Evolutionary conservation across 2,888 invertebrate species (phyloP).

Genomic region (Romanomermis culicivorax): DNA sequence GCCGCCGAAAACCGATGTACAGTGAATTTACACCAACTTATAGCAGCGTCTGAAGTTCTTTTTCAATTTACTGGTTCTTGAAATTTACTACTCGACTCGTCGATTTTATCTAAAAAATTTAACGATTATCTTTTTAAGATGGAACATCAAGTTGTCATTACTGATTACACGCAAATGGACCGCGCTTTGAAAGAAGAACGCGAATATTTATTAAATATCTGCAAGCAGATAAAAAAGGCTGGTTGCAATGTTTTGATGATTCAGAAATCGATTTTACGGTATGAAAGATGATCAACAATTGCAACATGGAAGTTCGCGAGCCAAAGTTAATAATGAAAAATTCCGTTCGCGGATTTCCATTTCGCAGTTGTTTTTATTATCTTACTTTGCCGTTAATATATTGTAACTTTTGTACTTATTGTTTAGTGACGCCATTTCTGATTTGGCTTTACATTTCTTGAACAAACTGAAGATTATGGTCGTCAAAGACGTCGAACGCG

Average conservation of each 20-base stretch:
- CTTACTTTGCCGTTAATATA: too few relatives aligned
- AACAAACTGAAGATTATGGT: slow-evolving; percentile 98
- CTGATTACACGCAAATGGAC: slow-evolving; percentile 99
- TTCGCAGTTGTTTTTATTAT: too few relatives aligned
- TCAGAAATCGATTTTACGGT: slow-evolving; percentile 56
- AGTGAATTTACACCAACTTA: neutral
- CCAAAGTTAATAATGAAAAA: too few relatives aligned
- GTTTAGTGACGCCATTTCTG: slow-evolving; percentile 83
- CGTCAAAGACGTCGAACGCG: slow-evolving; percentile 87
- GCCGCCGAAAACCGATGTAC: slow-evolving; percentile 90
- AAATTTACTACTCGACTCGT: too few relatives aligned
- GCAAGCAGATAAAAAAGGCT: slow-evolving; percentile 92
- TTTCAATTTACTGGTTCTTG: too few relatives aligned
- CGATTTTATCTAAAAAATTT: too few relatives aligned
- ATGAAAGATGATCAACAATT: slow-evolving; percentile 12
- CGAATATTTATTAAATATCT: slow-evolving; percentile 86
- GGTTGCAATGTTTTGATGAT: slow-evolving; percentile 93
- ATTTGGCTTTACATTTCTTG: slow-evolving; percentile 86
- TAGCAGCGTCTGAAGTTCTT: neutral
- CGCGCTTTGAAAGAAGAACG: slow-evolving; percentile 89
- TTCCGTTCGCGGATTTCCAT: too few relatives aligned
- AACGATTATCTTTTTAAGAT: slow-evolving; percentile 51
- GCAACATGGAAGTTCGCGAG: neutral
- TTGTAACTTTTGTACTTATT: too few relatives aligned
- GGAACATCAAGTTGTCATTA: slow-evolving; percentile 75